A percentile compares a stretch with the other conserved stretches of the same genome.
Conservation (phyloP, 2,113 vertebrate genomes). For the Grus americana region DNA sequence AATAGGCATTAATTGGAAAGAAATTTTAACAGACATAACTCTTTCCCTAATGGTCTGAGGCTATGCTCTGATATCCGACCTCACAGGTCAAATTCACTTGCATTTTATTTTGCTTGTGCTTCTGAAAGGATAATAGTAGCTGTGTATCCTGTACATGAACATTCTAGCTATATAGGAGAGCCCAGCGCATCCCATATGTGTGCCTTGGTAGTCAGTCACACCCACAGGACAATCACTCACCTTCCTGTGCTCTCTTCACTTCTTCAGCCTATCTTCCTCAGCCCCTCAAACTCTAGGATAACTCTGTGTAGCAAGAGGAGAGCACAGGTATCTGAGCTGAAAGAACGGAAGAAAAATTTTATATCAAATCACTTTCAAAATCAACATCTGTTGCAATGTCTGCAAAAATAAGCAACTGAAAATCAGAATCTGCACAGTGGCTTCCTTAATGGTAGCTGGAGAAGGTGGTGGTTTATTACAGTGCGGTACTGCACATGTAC, state of each 20-base stretch:
- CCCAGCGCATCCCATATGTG: fast-evolving
- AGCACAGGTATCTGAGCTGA: not conserved
- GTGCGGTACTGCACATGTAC: not conserved
- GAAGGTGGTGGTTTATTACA: not conserved
- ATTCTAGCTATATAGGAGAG: not conserved
- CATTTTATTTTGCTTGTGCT: not conserved
- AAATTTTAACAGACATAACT: not conserved
- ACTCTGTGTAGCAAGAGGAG: not conserved
- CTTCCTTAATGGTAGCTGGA: not conserved
- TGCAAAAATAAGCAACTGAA: not conserved
- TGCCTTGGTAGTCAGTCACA: not conserved
- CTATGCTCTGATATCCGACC: not conserved
- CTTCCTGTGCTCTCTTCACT: not conserved
- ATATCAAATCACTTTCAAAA: not conserved
- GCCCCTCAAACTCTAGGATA: not conserved
- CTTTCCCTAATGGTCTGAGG: not conserved
- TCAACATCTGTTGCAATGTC: not conserved
- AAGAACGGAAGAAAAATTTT: not conserved
- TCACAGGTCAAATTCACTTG: not conserved
- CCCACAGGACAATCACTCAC: not conserved
- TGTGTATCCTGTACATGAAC: not conserved
- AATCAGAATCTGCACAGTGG: not conserved
- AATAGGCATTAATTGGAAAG: not conserved
- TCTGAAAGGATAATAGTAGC: not conserved
- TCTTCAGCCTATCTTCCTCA: not conserved